A percentile compares a stretch with the other conserved stretches of the same genome.
Evolutionary conservation across 2,113 vertebrate species (phyloP).

Genomic region (Gallinago jamesoni): DNA sequence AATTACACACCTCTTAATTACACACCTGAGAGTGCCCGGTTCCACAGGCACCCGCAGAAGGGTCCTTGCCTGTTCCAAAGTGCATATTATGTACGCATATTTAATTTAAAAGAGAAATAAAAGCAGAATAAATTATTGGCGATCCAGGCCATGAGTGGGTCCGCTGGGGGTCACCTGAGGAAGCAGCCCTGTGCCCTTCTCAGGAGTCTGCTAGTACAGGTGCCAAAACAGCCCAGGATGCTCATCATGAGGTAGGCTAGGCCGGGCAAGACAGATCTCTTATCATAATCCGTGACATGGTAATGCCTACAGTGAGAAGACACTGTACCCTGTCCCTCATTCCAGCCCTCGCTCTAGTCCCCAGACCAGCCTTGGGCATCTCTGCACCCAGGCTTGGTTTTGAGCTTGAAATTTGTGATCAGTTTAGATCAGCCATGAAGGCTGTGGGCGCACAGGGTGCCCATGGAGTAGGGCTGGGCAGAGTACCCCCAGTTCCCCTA

Average conservation of each 20-base stretch:
- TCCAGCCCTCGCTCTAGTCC: not conserved
- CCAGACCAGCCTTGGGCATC: too few species aligned
- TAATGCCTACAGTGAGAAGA: not conserved
- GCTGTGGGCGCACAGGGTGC: accelerated
- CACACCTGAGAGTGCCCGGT: conserved; percentile 42
- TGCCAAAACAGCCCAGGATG: not conserved
- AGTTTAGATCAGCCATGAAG: not conserved
- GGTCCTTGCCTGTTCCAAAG: conserved; percentile 52
- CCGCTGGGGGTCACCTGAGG: conserved; percentile 4
- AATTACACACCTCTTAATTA: conserved; percentile 59
- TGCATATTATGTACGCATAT: conserved; percentile 18
- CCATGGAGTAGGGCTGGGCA: not conserved
- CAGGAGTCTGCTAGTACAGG: not conserved
- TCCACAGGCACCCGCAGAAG: conserved; percentile 43
- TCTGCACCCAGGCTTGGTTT: not conserved
- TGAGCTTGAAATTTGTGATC: accelerated
- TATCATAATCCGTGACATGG: not conserved
- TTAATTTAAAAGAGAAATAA: conserved; percentile 65
- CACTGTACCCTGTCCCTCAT: accelerated
- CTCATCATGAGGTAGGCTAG: not conserved
- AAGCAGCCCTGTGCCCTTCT: not conserved
- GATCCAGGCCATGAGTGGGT: not conserved
- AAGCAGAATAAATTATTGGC: conserved; percentile 38
- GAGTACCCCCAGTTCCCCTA: too few species aligned
- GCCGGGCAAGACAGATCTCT: not conserved